These are phyloP conservation scores for Drosophila neonasuta DNA, from an alignment of 2,888 invertebrate species.

Conservation along the genomic window DNA sequence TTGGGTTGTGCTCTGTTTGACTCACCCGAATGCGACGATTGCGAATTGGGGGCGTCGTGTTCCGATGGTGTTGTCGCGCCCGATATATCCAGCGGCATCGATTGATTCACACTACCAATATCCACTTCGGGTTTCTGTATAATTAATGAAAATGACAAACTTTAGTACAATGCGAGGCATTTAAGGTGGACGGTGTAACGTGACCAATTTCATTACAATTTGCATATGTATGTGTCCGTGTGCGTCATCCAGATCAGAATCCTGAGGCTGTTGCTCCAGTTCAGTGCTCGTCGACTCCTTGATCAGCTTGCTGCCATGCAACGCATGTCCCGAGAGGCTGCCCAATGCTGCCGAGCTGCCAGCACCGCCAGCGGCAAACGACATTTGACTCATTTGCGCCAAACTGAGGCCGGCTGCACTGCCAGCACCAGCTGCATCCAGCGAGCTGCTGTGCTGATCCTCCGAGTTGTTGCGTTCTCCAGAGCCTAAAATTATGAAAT, in stretches of 20 bases:
- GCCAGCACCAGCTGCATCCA: constrained; percentile 79
- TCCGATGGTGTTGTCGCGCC: constrained; percentile 82
- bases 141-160: constrained; percentile 20
- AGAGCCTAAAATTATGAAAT: constrained; percentile 79
- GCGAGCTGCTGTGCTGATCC: constrained; percentile 81
- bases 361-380: constrained; percentile 82
- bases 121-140: constrained; percentile 82
- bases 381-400: constrained; percentile 83
- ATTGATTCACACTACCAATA: constrained; percentile 81
- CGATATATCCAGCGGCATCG: constrained; percentile 82
- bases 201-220: constrained; percentile 81
- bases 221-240: constrained; percentile 83
- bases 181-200: constrained; percentile 45
- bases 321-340: constrained; percentile 78
- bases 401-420: constrained; percentile 79
- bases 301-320: constrained; percentile 81
- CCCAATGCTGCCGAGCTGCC: constrained; percentile 64
- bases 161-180: constrained; percentile 48
- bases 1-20: constrained; percentile 1
- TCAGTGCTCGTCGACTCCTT: constrained; percentile 83
- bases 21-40: constrained; percentile 82
- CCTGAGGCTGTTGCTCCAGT: constrained; percentile 83
- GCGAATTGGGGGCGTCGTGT: constrained; percentile 81
- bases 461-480: constrained; percentile 84
- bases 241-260: constrained; percentile 84